Evolutionary conservation across 2,797 vertebrate species (phyloP), one percentile per base, ranked within the genome.

Genomic region (Hydrophis major): DNA sequence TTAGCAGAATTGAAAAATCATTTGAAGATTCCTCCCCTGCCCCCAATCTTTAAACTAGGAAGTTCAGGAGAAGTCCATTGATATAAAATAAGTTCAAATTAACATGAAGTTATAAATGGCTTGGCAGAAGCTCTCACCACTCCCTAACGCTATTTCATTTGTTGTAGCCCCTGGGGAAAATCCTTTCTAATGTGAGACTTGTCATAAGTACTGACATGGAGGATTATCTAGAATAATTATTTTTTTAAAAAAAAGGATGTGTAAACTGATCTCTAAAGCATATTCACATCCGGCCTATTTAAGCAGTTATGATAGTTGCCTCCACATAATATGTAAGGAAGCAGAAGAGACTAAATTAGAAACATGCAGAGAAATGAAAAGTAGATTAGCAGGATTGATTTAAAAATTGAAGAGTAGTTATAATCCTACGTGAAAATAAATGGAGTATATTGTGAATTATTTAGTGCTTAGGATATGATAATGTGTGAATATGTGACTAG

Each of bases 301-400:
- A 94, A 94, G 69, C 86, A 94, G 92, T 66, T 92, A 87, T n/a
- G 86, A 86, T 59, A 47, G 37, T 94, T 95, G 94, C 66, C 93
- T 91, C 88, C 91, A 22, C 20, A 1, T 7, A 16, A 37, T 59
- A 57, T 20, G 89, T 91, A 10, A 37, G 37, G 86, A 53, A 57
- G 10, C 1, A 16, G 27, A 91, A 93, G 10, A 59, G 53, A 92
- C 87, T 53, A 91, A 92, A 28, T 89, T 95, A 92, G 89, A 93
- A 90, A 96, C 95, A 96, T 93, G 28, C 87, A 86, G 90, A 93
- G 93, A 95, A 94, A 95, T 2, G 92, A 90, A 95, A 97, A 96
- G 94, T 96, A 96, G 96, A 96, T 95, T 96, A 96, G 90, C 94
- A 66, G 88, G 92, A 95, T 92, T 78, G 18, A 42, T 96, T 96